phyloP scores from a whole-genome alignment of 2,113 vertebrate species.

The cat (Felis catus) region DNA sequence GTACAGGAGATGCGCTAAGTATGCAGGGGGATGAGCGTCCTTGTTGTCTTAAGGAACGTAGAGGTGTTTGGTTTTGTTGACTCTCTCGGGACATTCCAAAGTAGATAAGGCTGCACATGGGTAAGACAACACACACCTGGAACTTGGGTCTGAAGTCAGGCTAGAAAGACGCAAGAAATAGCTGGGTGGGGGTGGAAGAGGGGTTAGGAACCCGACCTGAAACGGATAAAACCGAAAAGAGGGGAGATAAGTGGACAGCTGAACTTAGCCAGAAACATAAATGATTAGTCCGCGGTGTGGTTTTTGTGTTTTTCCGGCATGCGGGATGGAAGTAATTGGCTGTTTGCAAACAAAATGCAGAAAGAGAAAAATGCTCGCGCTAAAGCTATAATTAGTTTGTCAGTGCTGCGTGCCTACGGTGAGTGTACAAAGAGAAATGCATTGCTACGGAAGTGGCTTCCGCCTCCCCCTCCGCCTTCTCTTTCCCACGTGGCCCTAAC shows the following conservation, averaged over 20 bases:
- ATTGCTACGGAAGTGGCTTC: neutral
- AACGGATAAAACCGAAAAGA: neutral
- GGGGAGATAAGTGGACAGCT: neutral
- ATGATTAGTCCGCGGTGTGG: neutral
- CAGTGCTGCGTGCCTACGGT: neutral
- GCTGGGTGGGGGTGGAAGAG: neutral
- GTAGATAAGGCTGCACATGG: neutral
- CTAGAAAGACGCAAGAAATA: neutral
- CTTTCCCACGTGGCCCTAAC: neutral
- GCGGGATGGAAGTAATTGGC: constrained; percentile 61
- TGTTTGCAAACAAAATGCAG: constrained; percentile 76
- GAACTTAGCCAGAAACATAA: neutral
- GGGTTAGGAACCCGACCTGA: neutral
- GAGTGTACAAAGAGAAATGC: constrained; percentile 31
- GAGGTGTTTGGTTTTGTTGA: neutral
- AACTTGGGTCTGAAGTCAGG: neutral
- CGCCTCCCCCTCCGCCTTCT: neutral
- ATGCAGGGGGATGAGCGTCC: fast-evolving
- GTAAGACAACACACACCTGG: neutral
- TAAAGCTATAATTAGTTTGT: constrained; percentile 74
- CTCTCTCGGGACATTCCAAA: neutral
- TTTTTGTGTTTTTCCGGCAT: constrained; percentile 57
- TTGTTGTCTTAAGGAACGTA: neutral
- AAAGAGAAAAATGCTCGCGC: constrained; percentile 62
- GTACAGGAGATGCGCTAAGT: fast-evolving